Conservation (phyloP, 2,888 invertebrate genomes). For the Caenorhabditis parvicauda region DNA sequence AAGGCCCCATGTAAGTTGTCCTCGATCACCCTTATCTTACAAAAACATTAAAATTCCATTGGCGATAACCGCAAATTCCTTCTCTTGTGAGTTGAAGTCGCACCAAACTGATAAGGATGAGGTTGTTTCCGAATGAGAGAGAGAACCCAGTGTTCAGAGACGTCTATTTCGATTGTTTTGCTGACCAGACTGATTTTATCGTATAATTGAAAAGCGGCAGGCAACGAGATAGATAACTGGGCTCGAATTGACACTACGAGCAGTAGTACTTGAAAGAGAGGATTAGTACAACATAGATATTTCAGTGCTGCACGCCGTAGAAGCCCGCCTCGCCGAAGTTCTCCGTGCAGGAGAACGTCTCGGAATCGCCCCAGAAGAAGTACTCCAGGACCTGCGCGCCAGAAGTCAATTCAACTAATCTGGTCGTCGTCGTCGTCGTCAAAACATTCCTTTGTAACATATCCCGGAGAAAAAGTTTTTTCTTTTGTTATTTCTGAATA, state of each 20-base stretch:
- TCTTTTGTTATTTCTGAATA: too few species aligned
- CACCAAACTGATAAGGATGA: conserved; percentile 4
- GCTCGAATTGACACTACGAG: background rate
- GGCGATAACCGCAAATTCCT: background rate
- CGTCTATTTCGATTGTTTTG: conserved; percentile 13
- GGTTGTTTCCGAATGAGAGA: conserved; percentile 7
- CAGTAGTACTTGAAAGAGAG: too few species aligned
- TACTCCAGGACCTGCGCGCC: conserved; percentile 47
- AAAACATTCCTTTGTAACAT: too few species aligned
- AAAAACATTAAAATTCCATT: background rate
- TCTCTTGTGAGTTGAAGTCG: background rate
- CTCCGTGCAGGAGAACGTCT: conserved; percentile 57
- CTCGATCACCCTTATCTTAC: too few species aligned
- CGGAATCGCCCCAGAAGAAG: conserved; percentile 57
- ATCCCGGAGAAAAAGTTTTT: too few species aligned
- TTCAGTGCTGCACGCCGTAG: conserved; percentile 58
- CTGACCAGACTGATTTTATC: too few species aligned
- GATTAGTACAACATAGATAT: too few species aligned
- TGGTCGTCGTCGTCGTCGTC: too few species aligned
- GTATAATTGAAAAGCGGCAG: too few species aligned
- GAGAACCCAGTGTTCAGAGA: background rate
- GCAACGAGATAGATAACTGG: background rate
- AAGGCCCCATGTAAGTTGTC: conserved; percentile 45
- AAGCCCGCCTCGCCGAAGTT: conserved; percentile 55
- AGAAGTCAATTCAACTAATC: conserved; percentile 38